Base-by-base conservation (phyloP, 2,113 vertebrate species). In the Seriola dumerili region DNA sequence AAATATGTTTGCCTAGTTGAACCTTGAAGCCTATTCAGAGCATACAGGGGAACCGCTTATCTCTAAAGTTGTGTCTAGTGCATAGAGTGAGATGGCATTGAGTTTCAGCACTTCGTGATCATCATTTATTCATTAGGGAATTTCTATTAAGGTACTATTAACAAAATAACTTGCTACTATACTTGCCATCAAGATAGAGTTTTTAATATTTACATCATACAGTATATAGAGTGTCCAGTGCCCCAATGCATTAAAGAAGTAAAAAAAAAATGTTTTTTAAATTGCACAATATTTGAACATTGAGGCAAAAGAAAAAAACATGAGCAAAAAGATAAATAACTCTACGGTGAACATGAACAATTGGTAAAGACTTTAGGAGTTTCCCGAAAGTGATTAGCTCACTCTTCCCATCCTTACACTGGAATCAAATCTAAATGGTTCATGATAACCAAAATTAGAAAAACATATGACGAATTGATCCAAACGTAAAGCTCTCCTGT, bases 101-200 rank as follows among this genome's bases (percentile, higher is more conserved):
- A 77, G 59, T 79, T 73, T 63, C 48, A 78, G 80, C 76, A 82
- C 76, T 92, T 74, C 71, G 68, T 16, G 1, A 58, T 79, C 81
- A 90, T 91, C 52, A 86, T 78, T 91, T 92, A 92, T 92, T 92
- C 86, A 93, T 86, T 21, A 14, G 8, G 81, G 76, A 72, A 87
- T 67, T 85, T 87, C 86, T 91, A 72, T 88, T 71, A 88, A 77
- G 68, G 17, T 40, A 21, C 72, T 72, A 68, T 85, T 65, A 75
- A 83, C 83, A 71, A 76, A 69, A 54, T 25, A 25, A 70, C 19
- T 29, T 58, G 50, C 38, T 46, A 21, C 48, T 68, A 44, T 44
- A 23, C 71, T 58, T 64, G 44, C 68, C 2, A 42, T 42, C n/a
- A n/a, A 62, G 42, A 61, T 38, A 12, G 29, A 66, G 42, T 58